These are phyloP conservation scores for Melospiza georgiana DNA, from an alignment of 2,113 vertebrate genomes.

Conservation along the genomic window DNA sequence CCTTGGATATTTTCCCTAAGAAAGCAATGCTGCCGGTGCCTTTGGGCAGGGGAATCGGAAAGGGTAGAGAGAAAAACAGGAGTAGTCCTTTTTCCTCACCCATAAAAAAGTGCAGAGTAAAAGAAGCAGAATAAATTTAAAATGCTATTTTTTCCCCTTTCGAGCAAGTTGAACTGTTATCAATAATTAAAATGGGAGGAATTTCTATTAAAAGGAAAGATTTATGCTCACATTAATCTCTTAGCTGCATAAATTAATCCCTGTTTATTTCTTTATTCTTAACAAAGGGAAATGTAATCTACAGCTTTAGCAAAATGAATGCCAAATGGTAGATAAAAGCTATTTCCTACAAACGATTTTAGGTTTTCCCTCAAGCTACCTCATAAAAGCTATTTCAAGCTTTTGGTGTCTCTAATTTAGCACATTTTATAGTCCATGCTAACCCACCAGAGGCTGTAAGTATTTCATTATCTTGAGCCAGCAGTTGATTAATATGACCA, in stretches of 20 bases:
- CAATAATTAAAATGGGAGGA: neutral
- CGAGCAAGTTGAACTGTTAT: neutral
- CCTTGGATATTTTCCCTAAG: accelerated
- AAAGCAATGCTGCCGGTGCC: accelerated
- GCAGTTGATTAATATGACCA: conserved; percentile 9
- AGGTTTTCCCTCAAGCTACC: neutral
- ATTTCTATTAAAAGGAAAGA: neutral
- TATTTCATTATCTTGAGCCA: conserved; percentile 1
- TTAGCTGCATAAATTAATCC: neutral
- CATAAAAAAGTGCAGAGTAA: neutral
- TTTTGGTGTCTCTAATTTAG: neutral
- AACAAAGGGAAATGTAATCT: neutral
- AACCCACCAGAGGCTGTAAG: neutral
- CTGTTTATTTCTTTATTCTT: neutral
- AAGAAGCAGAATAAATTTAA: neutral
- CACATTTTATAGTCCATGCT: neutral
- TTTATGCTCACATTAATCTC: neutral
- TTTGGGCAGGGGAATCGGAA: neutral
- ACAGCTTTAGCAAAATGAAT: neutral
- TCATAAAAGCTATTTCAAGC: conserved; percentile 16
- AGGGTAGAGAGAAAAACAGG: neutral
- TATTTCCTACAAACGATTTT: neutral
- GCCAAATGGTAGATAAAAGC: neutral
- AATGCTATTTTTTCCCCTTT: neutral
- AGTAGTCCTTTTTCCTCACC: neutral